phyloP scores from a whole-genome alignment of 2,797 vertebrate genomes.

The Pitangus sulphuratus region DNA sequence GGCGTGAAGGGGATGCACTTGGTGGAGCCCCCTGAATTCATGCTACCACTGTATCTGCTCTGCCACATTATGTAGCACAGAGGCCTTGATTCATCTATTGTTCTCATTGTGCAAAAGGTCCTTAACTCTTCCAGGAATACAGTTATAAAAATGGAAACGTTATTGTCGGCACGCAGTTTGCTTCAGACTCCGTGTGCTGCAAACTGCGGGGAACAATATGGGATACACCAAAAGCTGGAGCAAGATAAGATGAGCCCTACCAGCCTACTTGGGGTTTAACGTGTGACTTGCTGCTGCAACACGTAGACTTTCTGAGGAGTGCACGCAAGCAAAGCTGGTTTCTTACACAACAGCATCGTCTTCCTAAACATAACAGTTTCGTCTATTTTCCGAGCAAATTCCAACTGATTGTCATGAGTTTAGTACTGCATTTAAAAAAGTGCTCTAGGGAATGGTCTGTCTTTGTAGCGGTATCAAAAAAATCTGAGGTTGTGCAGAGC shows the following conservation, averaged over 20 bases:
- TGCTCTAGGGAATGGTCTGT: conserved; percentile 50
- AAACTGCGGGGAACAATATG: conserved; percentile 25
- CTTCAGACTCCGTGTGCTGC: not conserved
- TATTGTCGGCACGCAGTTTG: not conserved
- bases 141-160: conserved; percentile 70
- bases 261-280: not conserved
- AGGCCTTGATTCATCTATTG: conserved; percentile 68
- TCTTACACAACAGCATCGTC: not conserved
- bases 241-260: not conserved
- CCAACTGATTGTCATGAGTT: conserved; percentile 29
- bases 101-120: conserved; percentile 62
- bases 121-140: conserved; percentile 69
- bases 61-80: not conserved
- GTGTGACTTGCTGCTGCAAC: conserved; percentile 79
- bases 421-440: not conserved
- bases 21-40: not conserved
- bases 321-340: not conserved
- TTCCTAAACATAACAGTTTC: conserved; percentile 16
- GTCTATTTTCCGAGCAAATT: not conserved
- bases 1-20: not conserved
- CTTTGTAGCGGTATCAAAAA: conserved; percentile 39
- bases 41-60: not conserved
- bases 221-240: not conserved
- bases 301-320: conserved; percentile 74
- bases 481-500: conserved; percentile 42